Percentiles rank a stretch among this genome's conserved stretches.
These are phyloP conservation scores for Parotocinclus haroldoi DNA, from an alignment of 2,797 vertebrate genomes.

Conservation along the genomic window DNA sequence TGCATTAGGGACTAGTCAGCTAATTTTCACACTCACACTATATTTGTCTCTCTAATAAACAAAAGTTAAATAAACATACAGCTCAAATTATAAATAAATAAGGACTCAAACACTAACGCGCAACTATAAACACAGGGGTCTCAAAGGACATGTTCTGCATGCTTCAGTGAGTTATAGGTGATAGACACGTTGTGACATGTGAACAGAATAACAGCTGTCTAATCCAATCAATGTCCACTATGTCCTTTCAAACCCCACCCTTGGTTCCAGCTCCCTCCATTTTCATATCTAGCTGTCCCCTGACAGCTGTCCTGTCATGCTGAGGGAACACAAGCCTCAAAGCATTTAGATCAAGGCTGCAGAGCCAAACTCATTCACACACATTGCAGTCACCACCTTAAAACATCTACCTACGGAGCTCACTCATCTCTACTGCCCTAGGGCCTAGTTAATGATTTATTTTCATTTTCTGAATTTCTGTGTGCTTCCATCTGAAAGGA, in stretches of 20 bases:
- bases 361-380: constrained; percentile 31
- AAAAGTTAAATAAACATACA: no score
- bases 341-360: constrained; percentile 39
- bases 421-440: constrained; percentile 55
- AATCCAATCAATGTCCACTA: constrained; percentile 58
- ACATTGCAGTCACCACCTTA: constrained; percentile 39
- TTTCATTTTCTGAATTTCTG: constrained; percentile 52
- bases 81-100: no score
- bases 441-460: constrained; percentile 74
- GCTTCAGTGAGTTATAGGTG: constrained; percentile 62
- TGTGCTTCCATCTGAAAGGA: constrained; percentile 54
- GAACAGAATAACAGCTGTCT: constrained; percentile 66
- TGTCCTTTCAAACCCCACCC: constrained; percentile 24
- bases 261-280: constrained; percentile 9
- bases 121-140: constrained; percentile 24
- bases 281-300: constrained; percentile 18
- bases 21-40: no score
- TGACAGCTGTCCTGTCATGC: constrained; percentile 33
- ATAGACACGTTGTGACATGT: constrained; percentile 70
- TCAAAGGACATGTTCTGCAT: constrained; percentile 60
- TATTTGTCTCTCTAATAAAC: no score
- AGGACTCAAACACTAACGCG: not conserved
- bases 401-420: constrained; percentile 23
- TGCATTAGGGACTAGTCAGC: no score
- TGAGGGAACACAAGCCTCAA: constrained; percentile 28